phyloP scores from a whole-genome alignment of 2,113 vertebrate genomes.

The Aix galericulata region DNA sequence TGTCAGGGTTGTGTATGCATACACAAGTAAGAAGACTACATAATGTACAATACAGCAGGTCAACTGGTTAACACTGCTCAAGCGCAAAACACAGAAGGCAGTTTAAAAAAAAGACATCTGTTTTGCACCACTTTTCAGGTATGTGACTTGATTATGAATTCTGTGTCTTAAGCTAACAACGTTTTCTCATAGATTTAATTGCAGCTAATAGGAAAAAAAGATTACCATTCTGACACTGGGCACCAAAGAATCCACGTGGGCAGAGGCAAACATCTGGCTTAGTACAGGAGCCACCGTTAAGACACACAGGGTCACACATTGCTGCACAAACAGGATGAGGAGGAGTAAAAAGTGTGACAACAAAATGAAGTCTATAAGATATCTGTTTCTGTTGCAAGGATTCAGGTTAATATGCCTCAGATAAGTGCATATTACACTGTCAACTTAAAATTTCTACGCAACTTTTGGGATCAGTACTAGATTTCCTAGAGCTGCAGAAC shows the following conservation, averaged over 20 bases:
- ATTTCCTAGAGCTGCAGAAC: neutral
- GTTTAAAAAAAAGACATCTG: neutral
- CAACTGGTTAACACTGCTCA: neutral
- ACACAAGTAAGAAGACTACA: neutral
- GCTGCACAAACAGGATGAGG: constrained; percentile 72
- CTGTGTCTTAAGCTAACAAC: neutral
- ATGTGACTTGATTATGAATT: neutral
- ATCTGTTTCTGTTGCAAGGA: constrained; percentile 16
- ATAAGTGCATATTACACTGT: neutral
- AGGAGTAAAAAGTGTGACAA: neutral
- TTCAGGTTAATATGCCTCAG: neutral
- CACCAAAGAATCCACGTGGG: constrained; percentile 89
- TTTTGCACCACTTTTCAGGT: neutral
- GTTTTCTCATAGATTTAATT: neutral
- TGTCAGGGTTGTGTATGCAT: neutral
- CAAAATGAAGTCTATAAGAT: neutral
- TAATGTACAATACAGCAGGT: neutral
- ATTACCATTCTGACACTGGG: constrained; percentile 90
- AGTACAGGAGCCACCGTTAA: constrained; percentile 89
- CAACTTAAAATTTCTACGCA: neutral
- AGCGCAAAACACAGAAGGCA: neutral
- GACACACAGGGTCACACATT: constrained; percentile 86
- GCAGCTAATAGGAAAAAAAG: neutral
- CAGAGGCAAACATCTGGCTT: constrained; percentile 87
- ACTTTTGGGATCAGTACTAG: neutral